phyloP scores from a whole-genome alignment of 2,113 vertebrate genomes.

The Ceyx margarethae region DNA sequence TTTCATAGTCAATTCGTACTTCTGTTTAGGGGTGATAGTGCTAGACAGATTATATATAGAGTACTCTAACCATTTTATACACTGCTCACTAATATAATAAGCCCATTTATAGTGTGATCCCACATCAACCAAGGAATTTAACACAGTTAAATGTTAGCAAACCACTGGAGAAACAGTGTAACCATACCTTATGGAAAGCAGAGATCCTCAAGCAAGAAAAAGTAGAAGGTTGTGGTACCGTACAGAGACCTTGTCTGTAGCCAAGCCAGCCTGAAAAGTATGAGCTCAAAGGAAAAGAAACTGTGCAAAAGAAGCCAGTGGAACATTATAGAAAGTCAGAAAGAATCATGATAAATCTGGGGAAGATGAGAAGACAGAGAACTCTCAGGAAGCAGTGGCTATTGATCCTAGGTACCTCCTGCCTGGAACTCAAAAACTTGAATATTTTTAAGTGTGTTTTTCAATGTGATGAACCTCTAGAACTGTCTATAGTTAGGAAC shows the following conservation, averaged over 20 bases:
- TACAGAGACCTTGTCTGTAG: not conserved
- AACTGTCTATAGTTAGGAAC: not conserved
- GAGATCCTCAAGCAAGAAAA: constrained; percentile 11
- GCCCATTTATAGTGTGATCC: not conserved
- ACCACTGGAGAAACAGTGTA: not conserved
- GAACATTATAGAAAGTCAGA: not conserved
- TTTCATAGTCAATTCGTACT: constrained; percentile 42
- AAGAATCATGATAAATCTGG: not conserved
- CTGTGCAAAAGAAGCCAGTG: not conserved
- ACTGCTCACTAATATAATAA: not conserved
- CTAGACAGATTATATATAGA: not conserved
- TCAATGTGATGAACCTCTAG: not conserved
- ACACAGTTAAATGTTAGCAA: not conserved
- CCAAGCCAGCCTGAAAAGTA: not conserved
- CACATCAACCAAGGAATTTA: not conserved
- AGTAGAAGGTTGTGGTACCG: not conserved
- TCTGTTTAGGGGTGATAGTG: constrained; percentile 35
- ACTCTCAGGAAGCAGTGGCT: not conserved
- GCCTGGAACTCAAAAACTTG: not conserved
- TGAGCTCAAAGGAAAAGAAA: not conserved
- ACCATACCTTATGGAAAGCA: not conserved
- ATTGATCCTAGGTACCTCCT: not conserved
- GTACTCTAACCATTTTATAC: not conserved
- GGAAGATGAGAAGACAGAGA: not conserved
- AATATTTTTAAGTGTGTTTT: not conserved